Evolutionary conservation across 1,140 invertebrate genomes (phyloP), one percentile per base, ranked within the genome.

Genomic region (Meloidogyne hapla): DNA sequence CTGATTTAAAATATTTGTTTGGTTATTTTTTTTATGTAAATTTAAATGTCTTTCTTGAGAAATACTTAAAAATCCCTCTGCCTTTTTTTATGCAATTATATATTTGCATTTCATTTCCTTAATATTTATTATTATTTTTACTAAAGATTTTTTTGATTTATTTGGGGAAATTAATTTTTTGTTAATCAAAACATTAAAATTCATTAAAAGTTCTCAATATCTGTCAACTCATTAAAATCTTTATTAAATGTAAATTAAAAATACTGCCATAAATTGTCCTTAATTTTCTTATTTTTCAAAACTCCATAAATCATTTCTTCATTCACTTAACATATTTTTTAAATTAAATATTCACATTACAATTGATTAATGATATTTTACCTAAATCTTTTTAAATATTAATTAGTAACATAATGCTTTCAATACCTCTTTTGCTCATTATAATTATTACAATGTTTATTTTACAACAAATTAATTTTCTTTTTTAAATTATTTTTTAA

Each of bases 281-380:
- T 56, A 6, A n/a, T 56, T n/a, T 56, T 45, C 5, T 56, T 56
- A 56, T 56, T 56, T 13, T 42, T 10, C 40, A 42, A 15, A 18
- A 48, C 13, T 48, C 15, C 0, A 63, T 63, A 23, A 25, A 21
- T 63, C 62, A 63, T 25, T 63, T 63, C 4, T 63, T 23, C 62
- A 25, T 8, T 63, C 8, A 63, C 62, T 6, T 63, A 63, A 21
- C 25, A 63, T 63, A 25, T 63, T 63, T 63, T 63, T 63, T 8
- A 25, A 63, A n/a, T n/a, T n/a, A n/a, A n/a, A n/a, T n/a, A n/a
- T 63, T 63, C 62, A 63, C 25, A 23, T 63, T 63, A 21, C 62
- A 25, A 8, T 33, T 33, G 8, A 33, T 33, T 33, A 33, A 33
- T 33, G 8, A 33, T 33, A 5, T 33, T 33, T 33, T 33, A 33